Evolutionary conservation across 2,797 vertebrate species (phyloP).

Genomic region (Urocyon cinereoargenteus): DNA sequence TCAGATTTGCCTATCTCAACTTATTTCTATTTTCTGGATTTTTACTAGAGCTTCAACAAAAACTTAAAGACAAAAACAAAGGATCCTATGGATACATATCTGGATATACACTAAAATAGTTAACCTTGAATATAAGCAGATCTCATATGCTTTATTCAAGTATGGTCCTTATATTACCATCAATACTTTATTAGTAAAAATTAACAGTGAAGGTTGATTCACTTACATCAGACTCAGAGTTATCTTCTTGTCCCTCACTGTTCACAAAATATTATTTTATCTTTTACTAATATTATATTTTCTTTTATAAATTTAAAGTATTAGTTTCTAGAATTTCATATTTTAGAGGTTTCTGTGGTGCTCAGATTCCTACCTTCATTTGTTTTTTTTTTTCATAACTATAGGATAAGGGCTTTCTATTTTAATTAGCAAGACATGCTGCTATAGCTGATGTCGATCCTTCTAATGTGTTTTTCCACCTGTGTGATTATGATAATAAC

Average conservation of each 20-base stretch:
- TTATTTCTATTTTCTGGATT: background rate
- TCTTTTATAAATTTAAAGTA: background rate
- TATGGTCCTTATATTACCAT: background rate
- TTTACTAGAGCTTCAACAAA: background rate
- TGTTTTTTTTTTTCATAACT: background rate
- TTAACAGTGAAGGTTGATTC: background rate
- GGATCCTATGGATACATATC: background rate
- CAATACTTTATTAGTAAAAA: background rate
- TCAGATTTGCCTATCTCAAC: background rate
- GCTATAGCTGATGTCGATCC: background rate
- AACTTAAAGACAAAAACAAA: background rate
- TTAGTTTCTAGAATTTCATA: background rate
- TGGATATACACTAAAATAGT: background rate
- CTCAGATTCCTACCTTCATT: background rate
- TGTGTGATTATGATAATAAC: background rate
- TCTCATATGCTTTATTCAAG: background rate
- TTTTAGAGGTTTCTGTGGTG: background rate
- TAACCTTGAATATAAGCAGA: background rate
- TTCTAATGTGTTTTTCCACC: background rate
- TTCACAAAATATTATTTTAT: background rate
- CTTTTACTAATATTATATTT: background rate
- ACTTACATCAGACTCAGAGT: background rate
- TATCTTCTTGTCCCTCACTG: background rate
- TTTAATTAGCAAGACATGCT: background rate
- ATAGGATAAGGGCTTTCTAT: background rate